These are phyloP conservation scores for Bostrychus sinensis DNA, from an alignment of 2,113 vertebrate species.

Conservation along the genomic window DNA sequence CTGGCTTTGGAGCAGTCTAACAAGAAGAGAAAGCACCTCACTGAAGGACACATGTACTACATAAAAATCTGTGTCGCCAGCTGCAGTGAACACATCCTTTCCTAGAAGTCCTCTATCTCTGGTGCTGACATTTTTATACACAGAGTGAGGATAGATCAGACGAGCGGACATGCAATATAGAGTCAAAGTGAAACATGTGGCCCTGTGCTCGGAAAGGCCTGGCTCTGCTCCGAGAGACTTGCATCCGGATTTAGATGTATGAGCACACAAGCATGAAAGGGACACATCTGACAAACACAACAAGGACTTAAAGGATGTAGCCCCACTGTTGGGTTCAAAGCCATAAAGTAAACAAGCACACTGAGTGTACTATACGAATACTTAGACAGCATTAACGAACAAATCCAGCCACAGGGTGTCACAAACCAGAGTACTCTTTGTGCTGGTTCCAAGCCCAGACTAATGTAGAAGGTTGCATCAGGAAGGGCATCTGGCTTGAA, in stretches of 20 bases:
- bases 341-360: no score
- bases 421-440: no score
- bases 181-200: conserved; percentile 37
- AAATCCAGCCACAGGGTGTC: no score
- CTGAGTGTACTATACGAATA: no score
- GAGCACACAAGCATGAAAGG: background rate
- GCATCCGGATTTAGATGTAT: conserved; percentile 1
- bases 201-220: conserved; percentile 17
- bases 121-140: conserved; percentile 58
- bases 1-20: conserved; percentile 11
- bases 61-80: conserved; percentile 9
- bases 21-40: background rate
- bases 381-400: no score
- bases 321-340: background rate
- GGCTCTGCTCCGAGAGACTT: no score
- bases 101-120: conserved; percentile 35
- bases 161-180: conserved; percentile 45
- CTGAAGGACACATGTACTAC: conserved; percentile 21
- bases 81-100: conserved; percentile 49
- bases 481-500: no score
- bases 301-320: background rate
- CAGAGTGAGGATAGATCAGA: conserved; percentile 43
- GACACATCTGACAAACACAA: background rate
- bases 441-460: no score
- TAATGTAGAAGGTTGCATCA: no score